Evolutionary conservation across 2,888 invertebrate species (phyloP).

Genomic region (Suillia variegata): DNA sequence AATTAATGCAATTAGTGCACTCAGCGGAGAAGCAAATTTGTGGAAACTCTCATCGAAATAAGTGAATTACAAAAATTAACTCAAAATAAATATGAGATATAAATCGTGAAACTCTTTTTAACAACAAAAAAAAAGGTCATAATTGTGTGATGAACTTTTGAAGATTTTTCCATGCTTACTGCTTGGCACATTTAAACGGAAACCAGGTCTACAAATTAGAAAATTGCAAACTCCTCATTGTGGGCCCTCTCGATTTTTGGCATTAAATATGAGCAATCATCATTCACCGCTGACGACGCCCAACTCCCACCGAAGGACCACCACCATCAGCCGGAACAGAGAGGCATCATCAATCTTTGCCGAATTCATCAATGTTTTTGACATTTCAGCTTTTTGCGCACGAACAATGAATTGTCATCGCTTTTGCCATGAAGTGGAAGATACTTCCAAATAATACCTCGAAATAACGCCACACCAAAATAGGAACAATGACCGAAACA

Average conservation of each 20-base stretch:
- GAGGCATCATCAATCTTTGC: slow-evolving; percentile 46
- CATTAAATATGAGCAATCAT: slow-evolving; percentile 40
- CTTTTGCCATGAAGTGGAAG: slow-evolving; percentile 9
- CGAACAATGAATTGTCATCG: slow-evolving; percentile 21
- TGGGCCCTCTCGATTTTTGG: no score
- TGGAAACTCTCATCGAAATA: no score
- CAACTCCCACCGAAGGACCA: slow-evolving; percentile 3
- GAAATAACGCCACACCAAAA: slow-evolving; percentile 25
- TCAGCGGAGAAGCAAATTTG: not conserved
- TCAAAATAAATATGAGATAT: no score
- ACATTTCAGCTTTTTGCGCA: slow-evolving; percentile 32
- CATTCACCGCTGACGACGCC: slow-evolving; percentile 25
- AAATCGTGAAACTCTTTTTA: no score
- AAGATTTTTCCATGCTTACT: no score
- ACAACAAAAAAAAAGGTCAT: no score
- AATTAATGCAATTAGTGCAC: slow-evolving; percentile 20
- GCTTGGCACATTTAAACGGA: no score
- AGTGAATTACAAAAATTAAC: no score
- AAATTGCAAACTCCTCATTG: no score
- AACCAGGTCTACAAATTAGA: no score
- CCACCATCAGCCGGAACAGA: not conserved
- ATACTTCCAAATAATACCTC: not conserved
- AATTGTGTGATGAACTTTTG: no score
- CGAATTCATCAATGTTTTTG: slow-evolving; percentile 51
- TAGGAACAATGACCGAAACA: not conserved